These are phyloP conservation scores for Pangasius sanitwongsei DNA, from an alignment of 2,797 vertebrate species.

Conservation along the genomic window DNA sequence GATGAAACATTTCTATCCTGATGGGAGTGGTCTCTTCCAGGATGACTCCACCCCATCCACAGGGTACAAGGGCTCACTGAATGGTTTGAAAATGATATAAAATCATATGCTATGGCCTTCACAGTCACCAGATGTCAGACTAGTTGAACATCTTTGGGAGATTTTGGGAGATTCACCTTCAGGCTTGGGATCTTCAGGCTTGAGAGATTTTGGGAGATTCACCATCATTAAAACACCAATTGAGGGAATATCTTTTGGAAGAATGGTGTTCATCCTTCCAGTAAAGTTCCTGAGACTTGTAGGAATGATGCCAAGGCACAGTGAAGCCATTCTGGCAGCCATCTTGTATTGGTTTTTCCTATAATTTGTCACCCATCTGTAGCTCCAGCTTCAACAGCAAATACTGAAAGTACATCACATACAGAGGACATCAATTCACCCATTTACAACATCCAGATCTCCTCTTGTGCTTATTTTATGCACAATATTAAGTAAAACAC, in stretches of 20 bases:
- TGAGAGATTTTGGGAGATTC: not conserved
- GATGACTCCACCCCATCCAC: not conserved
- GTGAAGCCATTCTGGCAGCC: not conserved
- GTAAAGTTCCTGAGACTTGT: not conserved
- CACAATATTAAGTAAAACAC: not conserved
- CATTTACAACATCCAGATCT: not conserved
- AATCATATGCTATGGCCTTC: not conserved
- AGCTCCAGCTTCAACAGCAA: not conserved
- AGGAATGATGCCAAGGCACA: not conserved
- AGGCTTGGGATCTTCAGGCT: too few species aligned
- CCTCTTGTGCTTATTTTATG: not conserved
- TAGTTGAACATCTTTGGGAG: not conserved
- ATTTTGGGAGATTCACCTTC: not conserved
- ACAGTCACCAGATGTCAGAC: not conserved
- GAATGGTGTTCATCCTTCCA: not conserved
- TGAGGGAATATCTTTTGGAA: not conserved
- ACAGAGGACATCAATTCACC: not conserved
- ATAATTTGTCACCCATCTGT: not conserved
- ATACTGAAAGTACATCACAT: not conserved
- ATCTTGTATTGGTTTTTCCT: not conserved
- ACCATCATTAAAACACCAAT: not conserved
- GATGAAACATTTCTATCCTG: not conserved
- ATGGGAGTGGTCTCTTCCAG: not conserved
- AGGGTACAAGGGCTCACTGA: not conserved
- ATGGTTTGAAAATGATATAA: not conserved